Percentiles rank a stretch among this genome's conserved stretches.
Evolutionary conservation across 2,888 invertebrate genomes (phyloP).

Genomic region (Hirudinaria manillensis): DNA sequence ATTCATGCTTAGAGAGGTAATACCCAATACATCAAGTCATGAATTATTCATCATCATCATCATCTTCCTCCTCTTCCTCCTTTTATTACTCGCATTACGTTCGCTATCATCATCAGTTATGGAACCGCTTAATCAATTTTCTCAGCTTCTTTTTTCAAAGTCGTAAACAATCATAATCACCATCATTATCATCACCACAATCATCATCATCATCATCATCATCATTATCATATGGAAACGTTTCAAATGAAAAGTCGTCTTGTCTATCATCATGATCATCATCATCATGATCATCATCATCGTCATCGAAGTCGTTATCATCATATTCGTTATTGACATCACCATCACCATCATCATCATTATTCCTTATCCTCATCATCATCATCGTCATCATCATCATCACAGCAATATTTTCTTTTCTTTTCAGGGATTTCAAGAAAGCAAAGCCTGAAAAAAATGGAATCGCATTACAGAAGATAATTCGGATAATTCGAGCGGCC

Average conservation of each 20-base stretch:
- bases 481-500: no score
- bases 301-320: background rate
- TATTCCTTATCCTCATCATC: no score
- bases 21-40: background rate
- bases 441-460: no score
- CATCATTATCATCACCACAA: background rate
- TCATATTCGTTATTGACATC: background rate
- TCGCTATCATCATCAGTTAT: background rate
- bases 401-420: no score
- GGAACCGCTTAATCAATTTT: background rate
- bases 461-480: no score
- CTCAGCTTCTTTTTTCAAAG: background rate
- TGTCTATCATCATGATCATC: background rate
- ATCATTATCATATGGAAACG: background rate
- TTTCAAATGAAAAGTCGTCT: background rate
- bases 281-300: conserved; percentile 10
- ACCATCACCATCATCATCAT: background rate
- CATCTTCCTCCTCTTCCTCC: background rate
- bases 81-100: background rate
- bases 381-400: no score
- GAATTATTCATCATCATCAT: background rate
- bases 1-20: no score
- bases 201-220: background rate
- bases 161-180: background rate
- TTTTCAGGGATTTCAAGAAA: no score